phyloP scores from a whole-genome alignment of 2,113 vertebrate genomes.

The Gobio gobio region DNA sequence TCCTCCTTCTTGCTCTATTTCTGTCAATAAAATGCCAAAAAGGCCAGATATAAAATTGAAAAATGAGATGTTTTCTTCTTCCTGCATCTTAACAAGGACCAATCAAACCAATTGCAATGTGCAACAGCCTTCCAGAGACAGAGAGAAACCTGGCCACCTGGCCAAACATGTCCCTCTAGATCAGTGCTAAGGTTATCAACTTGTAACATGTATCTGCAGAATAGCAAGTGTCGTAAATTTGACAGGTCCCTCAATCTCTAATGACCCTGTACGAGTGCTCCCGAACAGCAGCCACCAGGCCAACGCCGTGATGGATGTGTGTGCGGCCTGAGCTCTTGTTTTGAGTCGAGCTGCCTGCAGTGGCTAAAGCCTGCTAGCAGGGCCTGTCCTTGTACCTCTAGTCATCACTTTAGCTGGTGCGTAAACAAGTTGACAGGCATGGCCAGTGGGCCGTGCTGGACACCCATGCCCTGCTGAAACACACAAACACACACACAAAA shows the following conservation, averaged over 20 bases:
- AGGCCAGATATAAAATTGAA: not conserved
- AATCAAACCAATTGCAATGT: not conserved
- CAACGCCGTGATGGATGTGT: slow-evolving; percentile 49
- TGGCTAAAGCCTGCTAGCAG: slow-evolving; percentile 43
- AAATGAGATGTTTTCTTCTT: not conserved
- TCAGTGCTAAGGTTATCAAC: slow-evolving; percentile 38
- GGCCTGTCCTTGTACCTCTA: slow-evolving; percentile 52
- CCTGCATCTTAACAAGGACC: not conserved
- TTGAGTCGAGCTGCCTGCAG: slow-evolving; percentile 29
- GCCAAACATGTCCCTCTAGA: not conserved
- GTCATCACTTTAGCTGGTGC: slow-evolving; percentile 45
- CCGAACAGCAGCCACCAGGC: slow-evolving; percentile 28
- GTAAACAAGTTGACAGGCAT: slow-evolving; percentile 53
- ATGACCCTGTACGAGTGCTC: slow-evolving; percentile 38
- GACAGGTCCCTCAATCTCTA: slow-evolving; percentile 55
- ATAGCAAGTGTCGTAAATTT: slow-evolving; percentile 24
- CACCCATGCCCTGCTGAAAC: slow-evolving; percentile 40
- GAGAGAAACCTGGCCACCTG: slow-evolving; percentile 5
- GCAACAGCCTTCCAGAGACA: slow-evolving; percentile 1
- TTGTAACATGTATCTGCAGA: slow-evolving; percentile 27
- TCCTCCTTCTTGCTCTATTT: not conserved
- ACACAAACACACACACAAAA: slow-evolving; percentile 22
- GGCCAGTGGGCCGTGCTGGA: slow-evolving; percentile 43
- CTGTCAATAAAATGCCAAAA: not conserved
- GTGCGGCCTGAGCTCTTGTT: slow-evolving; percentile 31